Conservation (phyloP, 2,888 invertebrate genomes). For the Pristionchus arcanus region DNA sequence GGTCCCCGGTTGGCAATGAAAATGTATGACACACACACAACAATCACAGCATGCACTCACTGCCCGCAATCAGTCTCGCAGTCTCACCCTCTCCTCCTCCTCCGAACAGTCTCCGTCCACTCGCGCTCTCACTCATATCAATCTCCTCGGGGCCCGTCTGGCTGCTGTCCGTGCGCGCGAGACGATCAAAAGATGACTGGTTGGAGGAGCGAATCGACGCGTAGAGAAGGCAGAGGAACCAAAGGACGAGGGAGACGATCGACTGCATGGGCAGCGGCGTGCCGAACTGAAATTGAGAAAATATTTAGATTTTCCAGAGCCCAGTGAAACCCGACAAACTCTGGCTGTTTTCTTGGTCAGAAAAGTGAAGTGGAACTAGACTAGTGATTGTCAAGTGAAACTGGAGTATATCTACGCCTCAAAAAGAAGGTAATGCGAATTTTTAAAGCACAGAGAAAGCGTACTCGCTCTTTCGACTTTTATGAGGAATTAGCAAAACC, state of each 20-base stretch:
- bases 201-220: constrained; percentile 95
- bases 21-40: too few species aligned
- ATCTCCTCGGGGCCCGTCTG: constrained; percentile 79
- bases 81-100: constrained; percentile 47
- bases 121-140: constrained; percentile 75
- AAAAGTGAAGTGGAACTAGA: too few species aligned
- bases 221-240: constrained; percentile 95
- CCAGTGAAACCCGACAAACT: too few species aligned
- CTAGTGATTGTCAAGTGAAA: too few species aligned
- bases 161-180: constrained; percentile 87
- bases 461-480: too few species aligned
- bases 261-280: constrained; percentile 85
- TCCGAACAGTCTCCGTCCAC: constrained; percentile 19
- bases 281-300: constrained; percentile 62
- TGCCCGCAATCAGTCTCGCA: constrained; percentile 33
- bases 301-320: too few species aligned
- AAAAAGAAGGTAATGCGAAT: too few species aligned
- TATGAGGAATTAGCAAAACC: too few species aligned
- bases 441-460: too few species aligned
- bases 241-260: constrained; percentile 92
- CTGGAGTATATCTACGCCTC: too few species aligned
- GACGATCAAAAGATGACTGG: constrained; percentile 83
- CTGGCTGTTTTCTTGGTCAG: too few species aligned
- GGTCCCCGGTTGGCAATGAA: too few species aligned
- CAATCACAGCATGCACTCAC: constrained; percentile 23